phyloP scores from a whole-genome alignment of 1,140 invertebrate genomes.

The Aporrectodea caliginosa region DNA sequence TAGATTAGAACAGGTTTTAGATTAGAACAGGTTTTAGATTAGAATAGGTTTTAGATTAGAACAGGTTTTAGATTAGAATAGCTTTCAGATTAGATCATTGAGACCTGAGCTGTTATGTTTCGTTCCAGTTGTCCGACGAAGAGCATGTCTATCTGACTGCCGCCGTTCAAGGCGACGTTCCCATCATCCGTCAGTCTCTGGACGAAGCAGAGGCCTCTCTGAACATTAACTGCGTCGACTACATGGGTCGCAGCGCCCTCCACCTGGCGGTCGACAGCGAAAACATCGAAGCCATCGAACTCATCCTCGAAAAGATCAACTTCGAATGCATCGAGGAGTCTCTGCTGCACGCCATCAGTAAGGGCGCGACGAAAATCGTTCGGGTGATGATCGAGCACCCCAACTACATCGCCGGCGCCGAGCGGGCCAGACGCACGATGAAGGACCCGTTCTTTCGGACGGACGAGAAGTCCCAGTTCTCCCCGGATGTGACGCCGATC shows the following conservation, averaged over 20 bases:
- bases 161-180: conserved; percentile 47
- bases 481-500: conserved; percentile 91
- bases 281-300: conserved; percentile 83
- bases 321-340: conserved; percentile 36
- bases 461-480: conserved; percentile 63
- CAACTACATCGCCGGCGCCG: conserved; percentile 35
- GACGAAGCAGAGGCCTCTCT: conserved; percentile 43
- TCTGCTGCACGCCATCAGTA: conserved; percentile 77
- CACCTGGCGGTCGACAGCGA: conserved; percentile 86
- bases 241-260: conserved; percentile 66
- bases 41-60: too few species aligned
- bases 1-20: too few species aligned
- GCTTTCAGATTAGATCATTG: too few species aligned
- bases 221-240: conserved; percentile 89
- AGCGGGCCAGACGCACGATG: background rate
- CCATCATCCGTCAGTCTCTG: conserved; percentile 35
- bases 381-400: conserved; percentile 74
- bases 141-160: conserved; percentile 55
- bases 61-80: too few species aligned
- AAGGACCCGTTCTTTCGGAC: conserved; percentile 35
- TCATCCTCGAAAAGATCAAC: conserved; percentile 70
- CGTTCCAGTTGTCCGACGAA: conserved; percentile 55
- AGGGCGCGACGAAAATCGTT: conserved; percentile 73
- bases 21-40: too few species aligned
- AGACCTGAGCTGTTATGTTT: too few species aligned